Percentiles rank a stretch among this genome's conserved stretches.
phyloP scores from a whole-genome alignment of 2,797 vertebrate species.

The Xiphophorus birchmanni region DNA sequence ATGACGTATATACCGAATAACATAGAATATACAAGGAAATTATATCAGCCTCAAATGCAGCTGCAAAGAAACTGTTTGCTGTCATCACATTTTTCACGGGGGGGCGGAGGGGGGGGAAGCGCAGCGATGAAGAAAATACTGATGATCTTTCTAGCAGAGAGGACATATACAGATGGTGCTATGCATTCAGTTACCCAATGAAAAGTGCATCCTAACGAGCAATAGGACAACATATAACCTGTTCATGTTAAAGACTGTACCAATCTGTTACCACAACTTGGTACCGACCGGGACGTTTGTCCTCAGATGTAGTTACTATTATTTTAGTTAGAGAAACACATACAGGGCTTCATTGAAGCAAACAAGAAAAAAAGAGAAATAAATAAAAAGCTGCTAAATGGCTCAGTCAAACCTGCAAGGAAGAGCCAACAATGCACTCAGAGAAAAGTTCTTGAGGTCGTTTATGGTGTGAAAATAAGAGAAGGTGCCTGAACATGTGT shows the following conservation, averaged over 20 bases:
- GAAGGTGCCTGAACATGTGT: conserved; percentile 65
- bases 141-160: conserved; percentile 43
- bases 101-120: not conserved
- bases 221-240: conserved; percentile 74
- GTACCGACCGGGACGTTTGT: conserved; percentile 34
- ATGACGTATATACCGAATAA: conserved; percentile 33
- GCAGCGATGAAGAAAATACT: conserved; percentile 38
- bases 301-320: conserved; percentile 29
- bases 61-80: conserved; percentile 57
- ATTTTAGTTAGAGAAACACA: conserved; percentile 39
- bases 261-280: not conserved
- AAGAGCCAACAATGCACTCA: conserved; percentile 62
- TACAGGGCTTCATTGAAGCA: conserved; percentile 7
- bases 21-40: conserved; percentile 21
- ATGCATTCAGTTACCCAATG: conserved; percentile 72
- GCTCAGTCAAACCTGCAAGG: conserved; percentile 47
- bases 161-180: conserved; percentile 77
- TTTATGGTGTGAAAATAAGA: conserved; percentile 34
- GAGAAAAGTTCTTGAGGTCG: conserved; percentile 47
- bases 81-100: conserved; percentile 48
- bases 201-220: conserved; percentile 77
- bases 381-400: conserved; percentile 20
- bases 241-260: conserved; percentile 44
- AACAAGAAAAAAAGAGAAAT: not conserved
- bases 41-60: conserved; percentile 56